A percentile compares a stretch with the other conserved stretches of the same genome.
Conservation (phyloP, 2,797 vertebrate genomes). For the Micromesistius poutassou region DNA sequence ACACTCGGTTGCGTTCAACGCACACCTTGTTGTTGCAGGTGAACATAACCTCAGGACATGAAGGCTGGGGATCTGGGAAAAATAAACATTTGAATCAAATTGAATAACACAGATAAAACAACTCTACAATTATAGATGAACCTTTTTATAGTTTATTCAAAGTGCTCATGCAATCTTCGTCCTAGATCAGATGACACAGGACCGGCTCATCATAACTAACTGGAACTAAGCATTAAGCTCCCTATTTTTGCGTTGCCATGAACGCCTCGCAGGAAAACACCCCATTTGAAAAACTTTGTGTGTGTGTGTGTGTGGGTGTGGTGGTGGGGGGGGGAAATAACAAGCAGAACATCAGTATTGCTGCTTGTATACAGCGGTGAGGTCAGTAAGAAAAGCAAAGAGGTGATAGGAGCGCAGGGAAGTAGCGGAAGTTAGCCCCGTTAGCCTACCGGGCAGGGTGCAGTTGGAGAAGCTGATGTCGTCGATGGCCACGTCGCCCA, state of each 20-base stretch:
- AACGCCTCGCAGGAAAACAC: no score
- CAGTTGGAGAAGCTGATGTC: slow-evolving; percentile 71
- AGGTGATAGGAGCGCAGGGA: not conserved
- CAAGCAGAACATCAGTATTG: no score
- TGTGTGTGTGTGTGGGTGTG: not conserved
- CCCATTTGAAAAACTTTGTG: no score
- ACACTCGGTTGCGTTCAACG: slow-evolving; percentile 62
- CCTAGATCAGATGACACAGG: no score
- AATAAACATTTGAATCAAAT: not conserved
- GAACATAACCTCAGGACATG: slow-evolving; percentile 63
- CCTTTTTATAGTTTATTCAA: no score
- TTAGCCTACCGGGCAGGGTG: slow-evolving; percentile 61
- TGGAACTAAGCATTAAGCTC: no score
- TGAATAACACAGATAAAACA: not conserved
- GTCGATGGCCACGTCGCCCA: slow-evolving; percentile 69
- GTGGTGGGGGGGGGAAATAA: not conserved
- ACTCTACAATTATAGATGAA: not conserved
- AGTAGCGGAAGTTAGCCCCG: not conserved
- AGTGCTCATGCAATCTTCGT: not conserved
- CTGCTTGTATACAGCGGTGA: not conserved
- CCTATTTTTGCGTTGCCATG: no score
- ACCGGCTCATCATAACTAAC: no score
- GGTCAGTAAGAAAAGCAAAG: not conserved
- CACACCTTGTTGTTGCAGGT: slow-evolving; percentile 69
- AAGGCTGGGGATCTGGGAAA: slow-evolving; percentile 56